Evolutionary conservation across 2,113 vertebrate genomes (phyloP), one percentile per base, ranked within the genome.

Genomic region (Calidris pygmaea): DNA sequence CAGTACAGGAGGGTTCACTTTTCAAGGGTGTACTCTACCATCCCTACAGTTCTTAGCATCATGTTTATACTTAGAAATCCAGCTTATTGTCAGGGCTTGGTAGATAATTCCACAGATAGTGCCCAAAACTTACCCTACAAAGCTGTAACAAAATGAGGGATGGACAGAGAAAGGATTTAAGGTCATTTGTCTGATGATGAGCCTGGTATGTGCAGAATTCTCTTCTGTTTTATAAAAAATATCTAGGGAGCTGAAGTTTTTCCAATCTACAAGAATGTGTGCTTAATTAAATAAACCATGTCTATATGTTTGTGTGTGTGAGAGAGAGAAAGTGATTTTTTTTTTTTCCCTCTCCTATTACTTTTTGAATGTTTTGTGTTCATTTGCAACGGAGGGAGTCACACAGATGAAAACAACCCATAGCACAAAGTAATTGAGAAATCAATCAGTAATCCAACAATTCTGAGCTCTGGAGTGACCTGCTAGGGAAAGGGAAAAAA

Each of bases 381-480:
- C 34, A 15, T 86, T 86, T 86, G 77, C 32, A 65, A 23, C 30
- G 37, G 23, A 63, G n/a, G 20, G 32, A 24, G 47, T 24, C 52
- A 75, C 35, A 74, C 9, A 60, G 73, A 81, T 82, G 73, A 81
- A 90, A 94, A 81, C 85, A 93, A 84, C 10, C 23, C 86, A 43
- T 45, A 84, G 80, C 56, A 74, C 67, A 87, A 80, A 74, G 62
- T 87, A 89, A 90, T 88, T 89, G 83, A 87, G 88, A 95, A 96
- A 94, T 93, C 92, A 96, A 87, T 95, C 56, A 26, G 79, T 76
- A 87, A 88, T 84, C 83, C 83, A 88, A n/a, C 73, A 71, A 65
- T 82, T 79, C 73, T 76, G 88, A 87, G 75, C 80, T 87, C 86
- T 72, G 56, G 66, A 72, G 56, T 58, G 84, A 89, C 60, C 76